A percentile compares a stretch with the other conserved stretches of the same genome.
Evolutionary conservation across 2,888 invertebrate genomes (phyloP).

Genomic region (Kuschelorhynchus macadamiae): DNA sequence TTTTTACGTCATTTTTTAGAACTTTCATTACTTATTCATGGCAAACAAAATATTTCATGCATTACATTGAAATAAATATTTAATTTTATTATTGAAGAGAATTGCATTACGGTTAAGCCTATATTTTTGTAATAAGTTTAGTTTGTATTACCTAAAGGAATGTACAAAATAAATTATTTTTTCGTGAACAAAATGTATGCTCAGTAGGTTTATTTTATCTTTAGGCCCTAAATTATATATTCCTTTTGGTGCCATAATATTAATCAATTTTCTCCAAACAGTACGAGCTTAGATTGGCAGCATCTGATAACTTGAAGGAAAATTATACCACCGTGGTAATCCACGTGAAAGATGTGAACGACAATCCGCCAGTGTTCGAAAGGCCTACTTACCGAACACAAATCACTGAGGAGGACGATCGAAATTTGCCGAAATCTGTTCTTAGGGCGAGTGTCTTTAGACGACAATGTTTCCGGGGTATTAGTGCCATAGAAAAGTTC

Average conservation of each 20-base stretch:
- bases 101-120: too few relatives aligned
- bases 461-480: slow-evolving; percentile 15
- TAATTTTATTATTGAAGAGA: too few relatives aligned
- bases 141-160: too few relatives aligned
- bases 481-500: slow-evolving; percentile 8
- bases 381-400: slow-evolving; percentile 94
- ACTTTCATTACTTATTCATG: too few relatives aligned
- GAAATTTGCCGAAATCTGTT: slow-evolving; percentile 93
- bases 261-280: slow-evolving; percentile 64
- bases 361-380: slow-evolving; percentile 97
- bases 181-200: too few relatives aligned
- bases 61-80: too few relatives aligned
- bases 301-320: slow-evolving; percentile 96
- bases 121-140: too few relatives aligned
- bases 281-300: slow-evolving; percentile 95
- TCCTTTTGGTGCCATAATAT: not conserved
- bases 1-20: too few relatives aligned
- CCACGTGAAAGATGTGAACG: slow-evolving; percentile 97
- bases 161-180: too few relatives aligned
- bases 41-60: too few relatives aligned
- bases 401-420: slow-evolving; percentile 96
- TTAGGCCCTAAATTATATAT: too few relatives aligned
- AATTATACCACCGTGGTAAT: slow-evolving; percentile 97
- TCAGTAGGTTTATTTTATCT: too few relatives aligned
- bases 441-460: slow-evolving; percentile 78